Evolutionary conservation across 2,888 invertebrate genomes (phyloP), one percentile per base, ranked within the genome.

Genomic region (Andrena bicolor): DNA sequence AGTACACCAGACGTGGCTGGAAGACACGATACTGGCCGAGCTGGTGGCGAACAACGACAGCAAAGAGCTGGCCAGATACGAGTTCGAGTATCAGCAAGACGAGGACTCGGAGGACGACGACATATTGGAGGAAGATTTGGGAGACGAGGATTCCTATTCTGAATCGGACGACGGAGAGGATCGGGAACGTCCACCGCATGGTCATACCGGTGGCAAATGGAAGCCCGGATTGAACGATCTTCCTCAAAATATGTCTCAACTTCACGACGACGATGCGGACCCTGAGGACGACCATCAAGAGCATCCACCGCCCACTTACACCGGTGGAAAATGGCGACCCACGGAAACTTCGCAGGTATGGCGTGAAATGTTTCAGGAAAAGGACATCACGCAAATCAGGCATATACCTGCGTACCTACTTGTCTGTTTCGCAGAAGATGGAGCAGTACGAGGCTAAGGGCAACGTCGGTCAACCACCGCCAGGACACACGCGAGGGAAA

Each of bases 401-500:
- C 10, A 5, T 56, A 5, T 56, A 20, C 10, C 20, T 23, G 26
- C 10, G 8, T 30, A 6, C 2, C 3, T 16, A 16, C 10, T 30
- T 20, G 2, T 60, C 35, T 23, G 30, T 66, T 53, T 84, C 65
- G 68, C 76, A 92, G 92, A 91, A 90, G 84, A 60, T 83, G 26
- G 92, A 91, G 70, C 92, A 92, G 58, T 90, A 90, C 78, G 92
- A 91, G 35, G 72, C 79, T 2, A 90, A 90, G 85, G 68, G 85
- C 66, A 74, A 76, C 60, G 61, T 58, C 48, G 86, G 86, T 41
- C 89, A 91, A 85, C 97, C 97, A 1, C 96, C 97, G 0, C 96
- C 96, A 2, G 95, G 95, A 53, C 96, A 97, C 88, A 97, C 97
- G 0, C 96, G 96, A 92, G 97, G 97, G 0, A 98, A 98, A 94